Conservation (phyloP, 2,888 invertebrate species). For the Gastrophysa polygoni region DNA sequence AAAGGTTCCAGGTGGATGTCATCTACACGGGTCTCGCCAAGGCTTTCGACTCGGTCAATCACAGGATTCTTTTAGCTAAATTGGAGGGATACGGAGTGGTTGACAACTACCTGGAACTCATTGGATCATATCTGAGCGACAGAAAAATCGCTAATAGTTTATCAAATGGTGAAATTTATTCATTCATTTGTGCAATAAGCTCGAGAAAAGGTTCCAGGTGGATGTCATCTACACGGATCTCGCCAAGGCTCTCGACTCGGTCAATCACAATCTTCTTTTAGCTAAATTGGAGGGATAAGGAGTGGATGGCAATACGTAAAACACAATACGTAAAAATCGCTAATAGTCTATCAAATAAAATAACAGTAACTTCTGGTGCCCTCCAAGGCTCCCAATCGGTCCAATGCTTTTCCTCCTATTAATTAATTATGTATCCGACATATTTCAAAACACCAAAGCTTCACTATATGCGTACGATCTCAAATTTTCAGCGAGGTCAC, state of each 20-base stretch:
- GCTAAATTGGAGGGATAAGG: not conserved
- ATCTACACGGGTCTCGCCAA: not conserved
- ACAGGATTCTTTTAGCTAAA: too few relatives aligned
- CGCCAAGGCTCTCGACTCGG: not conserved
- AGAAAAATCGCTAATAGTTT: too few relatives aligned
- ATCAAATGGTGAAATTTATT: too few relatives aligned
- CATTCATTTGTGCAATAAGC: not conserved
- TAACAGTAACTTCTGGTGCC: not conserved
- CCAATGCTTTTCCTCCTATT: constrained; percentile 3
- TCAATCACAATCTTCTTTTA: not conserved
- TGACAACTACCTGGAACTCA: too few relatives aligned
- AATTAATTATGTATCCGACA: not conserved
- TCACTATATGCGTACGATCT: not conserved
- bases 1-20: too few relatives aligned
- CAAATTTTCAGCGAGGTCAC: not conserved
- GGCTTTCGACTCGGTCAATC: not conserved
- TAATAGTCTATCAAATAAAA: not conserved
- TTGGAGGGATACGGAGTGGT: not conserved
- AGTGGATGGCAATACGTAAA: not conserved
- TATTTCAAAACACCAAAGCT: constrained; percentile 1
- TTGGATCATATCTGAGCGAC: too few relatives aligned
- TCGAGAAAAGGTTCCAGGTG: not conserved
- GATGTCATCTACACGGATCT: not conserved
- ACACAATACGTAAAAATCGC: not conserved
- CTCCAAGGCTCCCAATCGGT: not conserved